Evolutionary conservation across 2,113 vertebrate genomes (phyloP).

Genomic region (Narcine bancroftii): DNA sequence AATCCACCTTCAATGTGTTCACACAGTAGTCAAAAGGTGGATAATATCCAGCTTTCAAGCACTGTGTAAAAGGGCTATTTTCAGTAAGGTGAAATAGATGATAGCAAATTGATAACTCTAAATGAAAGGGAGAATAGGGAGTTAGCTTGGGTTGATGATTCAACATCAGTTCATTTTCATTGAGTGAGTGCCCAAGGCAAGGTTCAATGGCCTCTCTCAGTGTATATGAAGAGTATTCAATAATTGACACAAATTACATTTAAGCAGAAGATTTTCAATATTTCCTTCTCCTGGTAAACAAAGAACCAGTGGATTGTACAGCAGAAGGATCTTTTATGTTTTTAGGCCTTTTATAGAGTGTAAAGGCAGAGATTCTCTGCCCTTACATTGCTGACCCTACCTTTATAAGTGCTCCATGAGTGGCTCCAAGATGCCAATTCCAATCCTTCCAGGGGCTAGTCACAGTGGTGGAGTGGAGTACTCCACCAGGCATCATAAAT

Average conservation of each 20-base stretch:
- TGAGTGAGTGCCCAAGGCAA: neutral
- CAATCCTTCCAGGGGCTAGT: no score
- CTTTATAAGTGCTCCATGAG: no score
- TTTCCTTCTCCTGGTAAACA: neutral
- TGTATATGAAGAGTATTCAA: neutral
- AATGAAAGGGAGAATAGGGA: neutral
- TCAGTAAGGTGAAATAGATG: neutral
- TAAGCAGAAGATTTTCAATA: neutral
- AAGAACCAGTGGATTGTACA: neutral
- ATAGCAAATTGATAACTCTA: neutral
- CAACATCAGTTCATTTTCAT: neutral
- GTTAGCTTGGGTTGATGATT: neutral
- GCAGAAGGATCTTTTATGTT: neutral
- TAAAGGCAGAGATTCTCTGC: no score
- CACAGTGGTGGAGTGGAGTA: no score
- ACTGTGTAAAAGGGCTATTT: no score
- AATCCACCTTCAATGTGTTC: no score
- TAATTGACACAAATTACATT: neutral
- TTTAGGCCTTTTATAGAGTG: no score
- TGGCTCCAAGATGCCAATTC: no score
- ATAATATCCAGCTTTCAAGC: no score
- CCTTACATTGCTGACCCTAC: no score
- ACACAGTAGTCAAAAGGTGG: no score
- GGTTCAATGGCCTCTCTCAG: neutral
- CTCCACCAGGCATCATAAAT: no score